Base-by-base conservation (phyloP, 2,888 invertebrate species). In the Ophion ventricosus region DNA sequence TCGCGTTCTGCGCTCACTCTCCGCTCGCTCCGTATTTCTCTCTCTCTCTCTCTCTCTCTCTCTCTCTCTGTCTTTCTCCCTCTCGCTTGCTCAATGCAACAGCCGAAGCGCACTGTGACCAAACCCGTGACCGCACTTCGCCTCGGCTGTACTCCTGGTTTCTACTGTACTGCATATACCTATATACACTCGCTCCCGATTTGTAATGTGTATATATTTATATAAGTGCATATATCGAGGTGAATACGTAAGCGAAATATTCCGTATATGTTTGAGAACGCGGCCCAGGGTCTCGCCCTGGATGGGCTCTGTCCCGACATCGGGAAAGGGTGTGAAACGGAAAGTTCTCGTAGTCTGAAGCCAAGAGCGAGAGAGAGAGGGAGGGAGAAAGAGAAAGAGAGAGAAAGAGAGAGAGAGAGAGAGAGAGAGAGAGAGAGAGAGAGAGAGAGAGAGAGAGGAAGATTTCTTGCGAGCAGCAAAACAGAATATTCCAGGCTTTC, bases 41-140 rank as follows among this genome's bases (percentile, higher is more conserved):
- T 72, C 25, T 69, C 69, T 67, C 67, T 43, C 70, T 70, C 72
- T 57, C 10, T 20, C 35, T 61, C 61, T 61, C 61, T 61, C 20
- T 59, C 59, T 87, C 85, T 81, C 43, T 43, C 43, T 43, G 17
- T 17, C 14, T 49, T 85, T 67, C 86, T 84, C 78, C 80, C 81
- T 85, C 82, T 84, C 86, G 88, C 89, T 90, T 90, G 88, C 90
- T 89, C 90, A 90, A 91, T 87, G 83, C 84, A 72, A 87, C 79
- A 88, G 90, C 89, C 91, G 92, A 91, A 91, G 89, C 91, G 90
- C 91, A 90, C 85, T 76, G 80, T 59, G 75, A 75, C 78, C 83
- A 63, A 82, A 80, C 66, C 56, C 78, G 78, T 66, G 83, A 78
- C 63, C 82, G 73, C 56, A 49, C 49, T 79, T 78, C 54, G 67